Evolutionary conservation across 2,888 invertebrate species (phyloP).

Genomic region (Cynaeus angustus): DNA sequence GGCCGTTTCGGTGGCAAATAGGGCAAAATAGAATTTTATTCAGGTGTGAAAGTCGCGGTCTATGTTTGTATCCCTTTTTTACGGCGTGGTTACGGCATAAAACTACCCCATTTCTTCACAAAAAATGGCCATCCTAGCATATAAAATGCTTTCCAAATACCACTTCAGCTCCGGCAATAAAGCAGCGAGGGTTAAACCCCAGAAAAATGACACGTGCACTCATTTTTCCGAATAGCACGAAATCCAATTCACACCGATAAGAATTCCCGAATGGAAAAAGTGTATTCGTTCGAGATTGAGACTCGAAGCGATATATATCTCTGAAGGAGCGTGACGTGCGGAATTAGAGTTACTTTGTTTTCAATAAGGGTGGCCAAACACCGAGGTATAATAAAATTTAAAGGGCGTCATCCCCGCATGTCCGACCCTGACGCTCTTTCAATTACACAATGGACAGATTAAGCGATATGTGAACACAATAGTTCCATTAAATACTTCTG

Average conservation of each 20-base stretch:
- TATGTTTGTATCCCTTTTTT: slow-evolving; percentile 46
- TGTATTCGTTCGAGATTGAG: slow-evolving; percentile 53
- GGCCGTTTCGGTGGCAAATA: neutral
- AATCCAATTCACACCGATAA: slow-evolving; percentile 58
- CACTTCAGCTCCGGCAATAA: slow-evolving; percentile 59
- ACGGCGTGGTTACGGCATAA: slow-evolving; percentile 47
- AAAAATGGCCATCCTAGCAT: slow-evolving; percentile 53
- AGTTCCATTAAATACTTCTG: slow-evolving; percentile 61
- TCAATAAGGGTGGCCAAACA: slow-evolving; percentile 34
- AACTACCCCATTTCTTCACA: slow-evolving; percentile 44
- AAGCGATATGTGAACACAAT: slow-evolving; percentile 63
- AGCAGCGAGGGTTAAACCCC: slow-evolving; percentile 52
- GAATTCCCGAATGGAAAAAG: slow-evolving; percentile 54
- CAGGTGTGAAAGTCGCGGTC: slow-evolving; percentile 41
- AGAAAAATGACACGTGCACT: slow-evolving; percentile 58
- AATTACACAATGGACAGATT: slow-evolving; percentile 63
- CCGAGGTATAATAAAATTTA: slow-evolving; percentile 49
- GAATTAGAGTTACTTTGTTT: slow-evolving; percentile 39
- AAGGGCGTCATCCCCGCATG: slow-evolving; percentile 52
- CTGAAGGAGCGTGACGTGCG: slow-evolving; percentile 12
- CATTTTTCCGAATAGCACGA: slow-evolving; percentile 57
- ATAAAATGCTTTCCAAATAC: slow-evolving; percentile 59
- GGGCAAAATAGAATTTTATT: slow-evolving; percentile 31
- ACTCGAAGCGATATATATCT: slow-evolving; percentile 19
- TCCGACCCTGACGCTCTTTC: slow-evolving; percentile 52